A percentile compares a stretch with the other conserved stretches of the same genome.
Conservation (phyloP, 2,113 vertebrate genomes). For the Lampris incognitus region DNA sequence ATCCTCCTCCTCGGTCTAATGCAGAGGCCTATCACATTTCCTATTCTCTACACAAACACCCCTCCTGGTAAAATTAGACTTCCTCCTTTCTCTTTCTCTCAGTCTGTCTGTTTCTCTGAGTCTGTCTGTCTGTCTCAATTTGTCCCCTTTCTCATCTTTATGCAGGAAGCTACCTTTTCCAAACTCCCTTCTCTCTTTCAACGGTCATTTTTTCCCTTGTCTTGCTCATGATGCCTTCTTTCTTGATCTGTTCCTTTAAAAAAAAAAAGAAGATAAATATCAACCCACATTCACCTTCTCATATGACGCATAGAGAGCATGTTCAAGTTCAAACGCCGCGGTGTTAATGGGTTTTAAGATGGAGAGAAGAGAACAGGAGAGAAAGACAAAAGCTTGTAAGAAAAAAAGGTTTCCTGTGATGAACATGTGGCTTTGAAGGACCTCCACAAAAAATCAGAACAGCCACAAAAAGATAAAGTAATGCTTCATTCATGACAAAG, state of each 20-base stretch:
- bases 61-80: slow-evolving; percentile 72
- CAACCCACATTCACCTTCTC: slow-evolving; percentile 71
- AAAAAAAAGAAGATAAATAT: slow-evolving; percentile 46
- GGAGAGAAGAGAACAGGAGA: neutral
- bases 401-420: neutral
- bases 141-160: slow-evolving; percentile 52
- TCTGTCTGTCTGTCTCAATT: slow-evolving; percentile 23
- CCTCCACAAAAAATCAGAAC: no score
- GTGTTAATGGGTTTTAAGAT: slow-evolving; percentile 38
- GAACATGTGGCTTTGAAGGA: no score
- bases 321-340: slow-evolving; percentile 38
- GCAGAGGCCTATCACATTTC: slow-evolving; percentile 61
- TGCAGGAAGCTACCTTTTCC: slow-evolving; percentile 46
- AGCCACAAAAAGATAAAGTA: neutral
- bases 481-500: neutral
- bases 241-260: slow-evolving; percentile 66
- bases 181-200: slow-evolving; percentile 30
- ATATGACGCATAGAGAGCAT: slow-evolving; percentile 47
- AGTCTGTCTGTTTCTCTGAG: neutral
- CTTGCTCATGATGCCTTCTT: slow-evolving; percentile 7
- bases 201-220: slow-evolving; percentile 44
- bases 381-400: slow-evolving; percentile 19
- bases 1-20: slow-evolving; percentile 40
- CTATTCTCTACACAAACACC: slow-evolving; percentile 38
- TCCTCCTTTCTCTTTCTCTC: slow-evolving; percentile 41